These are phyloP conservation scores for Cacatua alba DNA, from an alignment of 2,113 vertebrate genomes.

Conservation along the genomic window DNA sequence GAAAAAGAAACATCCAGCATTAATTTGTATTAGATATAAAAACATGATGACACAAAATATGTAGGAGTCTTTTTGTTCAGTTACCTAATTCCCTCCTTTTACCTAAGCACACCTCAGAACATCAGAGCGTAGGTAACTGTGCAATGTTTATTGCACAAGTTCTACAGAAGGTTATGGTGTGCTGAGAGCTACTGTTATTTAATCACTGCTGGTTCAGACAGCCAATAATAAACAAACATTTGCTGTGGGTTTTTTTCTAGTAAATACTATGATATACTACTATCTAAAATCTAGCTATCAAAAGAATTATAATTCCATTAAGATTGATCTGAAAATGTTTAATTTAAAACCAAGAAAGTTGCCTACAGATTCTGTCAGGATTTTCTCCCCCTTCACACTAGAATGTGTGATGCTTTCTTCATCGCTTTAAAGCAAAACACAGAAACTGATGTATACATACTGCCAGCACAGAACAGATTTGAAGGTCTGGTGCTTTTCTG, in stretches of 20 bases:
- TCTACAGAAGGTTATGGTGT: background rate
- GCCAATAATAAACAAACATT: background rate
- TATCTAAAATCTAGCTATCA: background rate
- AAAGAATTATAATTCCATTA: background rate
- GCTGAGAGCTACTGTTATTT: background rate
- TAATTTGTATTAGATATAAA: background rate
- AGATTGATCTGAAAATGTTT: background rate
- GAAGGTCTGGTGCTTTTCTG: background rate
- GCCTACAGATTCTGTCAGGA: background rate
- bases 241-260: background rate
- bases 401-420: background rate
- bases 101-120: background rate
- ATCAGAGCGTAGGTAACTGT: background rate
- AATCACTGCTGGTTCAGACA: background rate
- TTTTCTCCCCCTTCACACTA: background rate
- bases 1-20: conserved; percentile 50
- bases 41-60: background rate
- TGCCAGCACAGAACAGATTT: background rate
- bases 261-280: background rate
- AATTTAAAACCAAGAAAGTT: background rate
- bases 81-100: background rate
- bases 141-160: background rate
- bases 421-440: background rate
- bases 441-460: background rate
- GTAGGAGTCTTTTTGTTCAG: background rate